Conservation (phyloP, 1,140 invertebrate species). For the Drosophila chauvacae region DNA sequence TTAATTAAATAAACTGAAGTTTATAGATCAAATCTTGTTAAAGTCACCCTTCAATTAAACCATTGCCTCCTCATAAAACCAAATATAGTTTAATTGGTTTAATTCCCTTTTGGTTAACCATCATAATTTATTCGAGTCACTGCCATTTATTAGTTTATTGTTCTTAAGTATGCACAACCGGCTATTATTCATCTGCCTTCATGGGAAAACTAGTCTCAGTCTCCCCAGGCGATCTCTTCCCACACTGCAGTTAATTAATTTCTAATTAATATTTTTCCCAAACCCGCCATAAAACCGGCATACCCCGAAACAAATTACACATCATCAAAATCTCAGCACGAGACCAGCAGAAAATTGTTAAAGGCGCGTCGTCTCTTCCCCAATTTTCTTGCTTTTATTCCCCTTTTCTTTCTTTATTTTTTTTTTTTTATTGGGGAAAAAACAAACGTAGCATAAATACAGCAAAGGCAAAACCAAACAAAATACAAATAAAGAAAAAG, state of each 20-base stretch:
- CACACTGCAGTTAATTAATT: slow-evolving; percentile 30
- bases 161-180: slow-evolving; percentile 10
- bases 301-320: slow-evolving; percentile 25
- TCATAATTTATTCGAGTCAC: slow-evolving; percentile 1
- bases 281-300: slow-evolving; percentile 2
- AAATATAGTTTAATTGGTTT: background rate
- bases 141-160: slow-evolving; percentile 19
- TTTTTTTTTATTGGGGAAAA: slow-evolving; percentile 24
- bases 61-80: background rate
- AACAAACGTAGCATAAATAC: slow-evolving; percentile 5
- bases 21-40: background rate
- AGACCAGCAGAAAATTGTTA: slow-evolving; percentile 37
- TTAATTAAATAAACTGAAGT: background rate
- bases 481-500: slow-evolving; percentile 15
- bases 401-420: background rate
- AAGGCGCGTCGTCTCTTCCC: slow-evolving; percentile 17
- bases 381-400: slow-evolving; percentile 16
- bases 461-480: slow-evolving; percentile 19
- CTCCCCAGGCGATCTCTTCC: slow-evolving; percentile 10
- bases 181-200: slow-evolving; percentile 6
- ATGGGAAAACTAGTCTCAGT: slow-evolving; percentile 3
- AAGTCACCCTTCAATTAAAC: background rate
- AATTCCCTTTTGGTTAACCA: background rate
- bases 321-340: slow-evolving; percentile 46
- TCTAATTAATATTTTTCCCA: slow-evolving; percentile 19